Base-by-base conservation (phyloP, 2,888 invertebrate genomes). In the Dynastes tityus region DNA sequence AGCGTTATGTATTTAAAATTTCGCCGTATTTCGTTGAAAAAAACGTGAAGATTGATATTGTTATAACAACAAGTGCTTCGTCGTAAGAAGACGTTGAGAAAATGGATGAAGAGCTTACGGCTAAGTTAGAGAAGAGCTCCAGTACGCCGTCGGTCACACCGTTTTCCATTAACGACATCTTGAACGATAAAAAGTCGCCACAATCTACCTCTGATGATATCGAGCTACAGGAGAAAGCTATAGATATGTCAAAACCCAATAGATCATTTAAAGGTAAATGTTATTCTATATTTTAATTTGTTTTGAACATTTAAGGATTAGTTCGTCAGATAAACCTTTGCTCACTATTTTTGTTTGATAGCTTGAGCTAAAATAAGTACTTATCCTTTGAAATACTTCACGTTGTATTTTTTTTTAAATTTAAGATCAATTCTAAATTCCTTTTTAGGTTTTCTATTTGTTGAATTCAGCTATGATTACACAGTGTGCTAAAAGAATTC, bases 131-230 rank as follows among this genome's bases (percentile, higher is more conserved):
- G 64, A 82, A 82, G 75, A 80, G 49, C 37, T 58, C 78, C 11
- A 78, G 74, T 64, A 71, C 83, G 3, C 81, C 83, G 53, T 83
- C 87, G 22, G 88, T 89, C 9, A 94, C 94, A 9, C 94, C 94
- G 51, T 94, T 94, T 88, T 94, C 94, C 9, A 94, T 94, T 77
- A 94, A 94, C 83, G 94, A 94, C 84, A 94, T 94, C 86, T 88
- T 94, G 85, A 91, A 90, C 85, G 90, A 89, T 58, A 86, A 84
- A 74, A 84, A 82, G 64, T 79, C 83, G 74, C 90, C 90, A 79
- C 86, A 87, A 81, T 90, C 65, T 51, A 78, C 70, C 9, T 79
- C 78, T 58, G 83, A 81, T 16, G 71, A 78, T 63, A 40, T 77
- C 4, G 83, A 82, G 67, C 78, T 80, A 74, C 87, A 88, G 75